Conservation (phyloP, 2,888 invertebrate genomes). For the Machimus atricapillus region DNA sequence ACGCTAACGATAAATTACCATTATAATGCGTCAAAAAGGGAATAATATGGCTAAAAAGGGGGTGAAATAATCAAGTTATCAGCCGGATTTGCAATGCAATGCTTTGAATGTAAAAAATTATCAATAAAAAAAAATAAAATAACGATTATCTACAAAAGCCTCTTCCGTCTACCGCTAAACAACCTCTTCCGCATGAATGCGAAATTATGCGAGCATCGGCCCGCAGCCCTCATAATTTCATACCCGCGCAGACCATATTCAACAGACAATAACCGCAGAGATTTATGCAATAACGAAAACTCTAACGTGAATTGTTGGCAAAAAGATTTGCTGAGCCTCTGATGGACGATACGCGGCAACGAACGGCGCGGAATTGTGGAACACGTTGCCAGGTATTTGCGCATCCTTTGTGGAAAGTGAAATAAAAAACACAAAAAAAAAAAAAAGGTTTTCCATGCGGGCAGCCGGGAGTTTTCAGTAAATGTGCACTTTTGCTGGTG, state of each 20-base stretch:
- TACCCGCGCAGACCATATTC: background rate
- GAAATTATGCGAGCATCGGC: slow-evolving; percentile 1
- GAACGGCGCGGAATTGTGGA: background rate
- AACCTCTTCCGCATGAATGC: background rate
- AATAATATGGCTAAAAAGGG: background rate
- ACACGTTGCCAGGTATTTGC: slow-evolving; percentile 28
- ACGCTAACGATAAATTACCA: background rate
- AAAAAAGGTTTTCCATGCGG: background rate
- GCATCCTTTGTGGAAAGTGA: background rate
- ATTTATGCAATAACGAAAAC: slow-evolving; percentile 32
- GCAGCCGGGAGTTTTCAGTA: background rate
- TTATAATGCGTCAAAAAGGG: background rate
- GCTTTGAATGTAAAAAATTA: background rate
- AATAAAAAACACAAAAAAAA: background rate
- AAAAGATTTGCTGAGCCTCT: slow-evolving; percentile 1
- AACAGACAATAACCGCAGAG: slow-evolving; percentile 35
- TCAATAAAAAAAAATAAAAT: background rate
- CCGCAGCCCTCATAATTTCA: slow-evolving; percentile 25
- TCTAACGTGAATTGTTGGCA: slow-evolving; percentile 15
- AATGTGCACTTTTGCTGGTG: background rate
- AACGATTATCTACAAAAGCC: background rate
- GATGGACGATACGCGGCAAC: background rate
- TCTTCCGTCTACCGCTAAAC: background rate
- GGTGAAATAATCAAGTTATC: background rate
- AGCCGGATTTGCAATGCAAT: background rate